Base-by-base conservation (phyloP, 2,797 vertebrate genomes). In the Erethizon dorsatum region DNA sequence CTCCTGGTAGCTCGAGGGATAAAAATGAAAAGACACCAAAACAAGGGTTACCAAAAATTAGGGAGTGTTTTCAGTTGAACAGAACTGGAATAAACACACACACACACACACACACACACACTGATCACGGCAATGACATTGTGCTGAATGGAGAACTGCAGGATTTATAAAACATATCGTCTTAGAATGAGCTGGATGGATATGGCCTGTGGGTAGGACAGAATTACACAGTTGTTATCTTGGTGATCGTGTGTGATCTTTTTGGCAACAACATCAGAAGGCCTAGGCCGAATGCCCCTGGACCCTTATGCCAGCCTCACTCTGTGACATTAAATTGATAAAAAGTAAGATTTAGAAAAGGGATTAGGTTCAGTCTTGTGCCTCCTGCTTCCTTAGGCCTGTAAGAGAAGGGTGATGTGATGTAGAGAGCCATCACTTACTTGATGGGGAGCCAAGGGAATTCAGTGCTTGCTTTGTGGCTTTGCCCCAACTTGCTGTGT, bases 361-460 rank as follows among this genome's bases (percentile, higher is more conserved):
- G 28, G 54, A 56, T 28, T 65, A 14, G 31, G 59, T 2, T 88
- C 47, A 65, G 14, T 41, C 65, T 65, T 31, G 31, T 37, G 59
- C 2, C 17, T 91, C 59, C 8, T 83, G 10, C 15, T n/a, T 83
- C 31, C 28, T 69, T 31, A 33, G 37, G 22, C 9, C 17, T 65
- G 84, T 26, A 37, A 7, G 4, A 14, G 79, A 69, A 37, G 77
- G 47, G 11, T 9, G 0, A 8, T 1, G 37, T 24, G 37, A 20
- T 5, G 11, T 1, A 9, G 20, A 4, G 59, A 41, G 24, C 47
- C 2, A 2, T 31, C 9, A 3, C n/a, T 24, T 37, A 14, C 18
- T 31, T 33, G 90, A 31, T 1, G 31, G 87, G 37, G 47, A 65
- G 26, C 65, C 56, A 14, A 56, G 88, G 22, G 52, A 73, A 69